Conservation (phyloP, 2,888 invertebrate species). For the Steinernema hermaphroditum region DNA sequence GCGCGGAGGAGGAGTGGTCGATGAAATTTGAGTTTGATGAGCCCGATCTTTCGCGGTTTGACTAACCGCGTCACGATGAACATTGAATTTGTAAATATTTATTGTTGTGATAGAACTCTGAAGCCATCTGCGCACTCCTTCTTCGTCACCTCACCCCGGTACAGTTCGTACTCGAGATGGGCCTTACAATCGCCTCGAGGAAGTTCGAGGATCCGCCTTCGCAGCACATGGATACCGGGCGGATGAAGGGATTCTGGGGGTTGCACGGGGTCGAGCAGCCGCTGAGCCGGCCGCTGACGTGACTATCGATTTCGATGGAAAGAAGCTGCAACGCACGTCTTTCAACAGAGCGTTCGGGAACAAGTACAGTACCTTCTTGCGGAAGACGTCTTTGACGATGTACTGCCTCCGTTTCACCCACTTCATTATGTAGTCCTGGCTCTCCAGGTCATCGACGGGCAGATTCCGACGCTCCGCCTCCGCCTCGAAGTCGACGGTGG, state of each 20-base stretch:
- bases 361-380: background rate
- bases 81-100: background rate
- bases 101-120: background rate
- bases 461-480: conserved; percentile 1
- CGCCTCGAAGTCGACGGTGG: conserved; percentile 11
- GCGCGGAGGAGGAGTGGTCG: background rate
- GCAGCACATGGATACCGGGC: conserved; percentile 9
- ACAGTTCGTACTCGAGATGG: background rate
- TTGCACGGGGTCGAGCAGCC: background rate
- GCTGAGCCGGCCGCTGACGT: background rate
- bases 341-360: background rate
- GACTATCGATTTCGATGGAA: conserved; percentile 13
- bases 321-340: background rate
- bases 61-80: too few relatives aligned
- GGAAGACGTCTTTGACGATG: conserved; percentile 15
- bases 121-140: background rate
- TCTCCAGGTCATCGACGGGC: conserved; percentile 4
- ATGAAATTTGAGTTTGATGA: too few relatives aligned
- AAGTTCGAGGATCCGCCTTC: background rate
- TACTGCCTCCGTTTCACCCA: conserved; percentile 7
- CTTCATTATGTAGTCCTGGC: conserved; percentile 18
- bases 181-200: conserved; percentile 1
- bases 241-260: background rate
- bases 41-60: too few relatives aligned
- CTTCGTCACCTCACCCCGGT: background rate